Evolutionary conservation across 2,888 invertebrate species (phyloP), one percentile per base, ranked within the genome.

Genomic region (Drosophila meridionalis): DNA sequence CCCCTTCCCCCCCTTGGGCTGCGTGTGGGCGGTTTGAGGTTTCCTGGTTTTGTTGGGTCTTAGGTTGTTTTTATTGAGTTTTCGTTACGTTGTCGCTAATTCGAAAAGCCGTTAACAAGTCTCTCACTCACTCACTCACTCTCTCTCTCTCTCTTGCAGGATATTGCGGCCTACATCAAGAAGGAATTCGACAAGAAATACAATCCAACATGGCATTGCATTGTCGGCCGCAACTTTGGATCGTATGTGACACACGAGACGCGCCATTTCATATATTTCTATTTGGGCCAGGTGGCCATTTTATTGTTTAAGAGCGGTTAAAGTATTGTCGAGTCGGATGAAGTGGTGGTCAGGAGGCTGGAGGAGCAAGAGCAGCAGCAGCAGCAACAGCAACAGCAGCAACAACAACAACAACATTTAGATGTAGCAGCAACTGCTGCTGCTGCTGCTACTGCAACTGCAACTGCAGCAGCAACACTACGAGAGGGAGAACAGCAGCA

Each of bases 141-240:
- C 47, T 28, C 28, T 52, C 3, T 47, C 12, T 47, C 1, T 48
- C 0, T n/a, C 47, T 77, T 74, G 66, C 87, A 75, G 96, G 99
- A 99, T 93, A 99, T 99, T 92, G 99, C 99, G 30, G 99, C 99
- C 65, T 99, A 96, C 94, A 99, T 99, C 94, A 99, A 99, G 95
- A 99, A 99, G 94, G 99, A 99, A 93, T 99, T 99, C 93, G 99
- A 99, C 95, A 99, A 99, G 95, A 99, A 99, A 94, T 99, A 99
- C 95, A 99, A 99, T 94, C 99, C 99, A 61, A 99, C 99, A 92
- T 99, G 99, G 99, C 99, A 99, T 93, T 99, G 99, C 95, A 99
- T 99, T 94, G 99, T 99, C 80, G 99, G 99, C 73, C 96, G 99
- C 91, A 99, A 99, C 94, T 99, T 99, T 93, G 99, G 99, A 91